Percentiles rank a stretch among this genome's conserved stretches.
phyloP scores from a whole-genome alignment of 2,888 invertebrate species.

The Choristoneura rosaceana region DNA sequence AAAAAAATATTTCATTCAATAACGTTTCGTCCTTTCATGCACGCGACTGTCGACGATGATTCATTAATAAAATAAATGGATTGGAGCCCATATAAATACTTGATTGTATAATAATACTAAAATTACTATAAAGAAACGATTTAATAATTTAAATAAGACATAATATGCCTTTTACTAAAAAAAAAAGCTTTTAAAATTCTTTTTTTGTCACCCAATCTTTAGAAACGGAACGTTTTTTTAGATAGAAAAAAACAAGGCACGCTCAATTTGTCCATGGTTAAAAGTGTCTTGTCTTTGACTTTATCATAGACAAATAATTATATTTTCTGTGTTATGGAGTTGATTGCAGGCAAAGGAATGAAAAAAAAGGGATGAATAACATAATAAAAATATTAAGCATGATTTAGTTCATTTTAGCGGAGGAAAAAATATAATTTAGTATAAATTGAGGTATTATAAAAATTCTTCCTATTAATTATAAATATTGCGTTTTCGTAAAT shows the following conservation, averaged over 20 bases:
- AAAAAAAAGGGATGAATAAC: not conserved
- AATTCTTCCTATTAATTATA: not conserved
- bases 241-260: conserved; percentile 43
- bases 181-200: conserved; percentile 9
- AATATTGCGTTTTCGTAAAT: conserved; percentile 70
- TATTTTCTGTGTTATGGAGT: conserved; percentile 11
- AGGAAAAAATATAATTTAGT: not conserved
- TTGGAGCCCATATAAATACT: not conserved
- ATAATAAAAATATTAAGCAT: not conserved
- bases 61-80: conserved; percentile 24
- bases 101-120: not conserved
- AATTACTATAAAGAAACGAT: too few species aligned
- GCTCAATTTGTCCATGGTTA: conserved; percentile 38
- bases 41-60: conserved; percentile 44
- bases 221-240: conserved; percentile 41
- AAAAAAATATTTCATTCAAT: conserved; percentile 80
- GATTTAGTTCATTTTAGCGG: not conserved
- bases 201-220: not conserved
- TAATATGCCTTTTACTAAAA: not conserved
- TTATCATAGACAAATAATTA: conserved; percentile 23
- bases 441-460: not conserved
- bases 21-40: conserved; percentile 73
- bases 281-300: conserved; percentile 31
- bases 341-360: conserved; percentile 11
- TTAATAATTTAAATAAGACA: not conserved